Evolutionary conservation across 2,797 vertebrate genomes (phyloP).

Genomic region (Cryptoblepharus egeriae): DNA sequence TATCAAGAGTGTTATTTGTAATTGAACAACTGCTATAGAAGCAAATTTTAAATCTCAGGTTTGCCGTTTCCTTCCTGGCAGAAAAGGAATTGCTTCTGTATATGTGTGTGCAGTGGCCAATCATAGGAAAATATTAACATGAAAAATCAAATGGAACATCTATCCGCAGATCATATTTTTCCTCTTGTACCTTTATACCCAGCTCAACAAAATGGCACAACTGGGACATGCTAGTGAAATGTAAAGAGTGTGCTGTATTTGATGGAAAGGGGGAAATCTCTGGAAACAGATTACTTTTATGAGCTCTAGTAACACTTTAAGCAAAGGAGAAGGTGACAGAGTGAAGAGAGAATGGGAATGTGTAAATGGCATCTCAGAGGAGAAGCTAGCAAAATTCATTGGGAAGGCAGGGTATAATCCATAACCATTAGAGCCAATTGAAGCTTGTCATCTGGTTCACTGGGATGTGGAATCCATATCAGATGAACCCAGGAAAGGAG

Average conservation of each 20-base stretch:
- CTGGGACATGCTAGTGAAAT: slow-evolving; percentile 23
- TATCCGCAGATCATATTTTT: slow-evolving; percentile 17
- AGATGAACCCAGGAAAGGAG: neutral
- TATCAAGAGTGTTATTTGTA: slow-evolving; percentile 49
- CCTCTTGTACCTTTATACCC: slow-evolving; percentile 20
- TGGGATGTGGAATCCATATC: neutral
- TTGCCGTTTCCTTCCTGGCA: slow-evolving; percentile 33
- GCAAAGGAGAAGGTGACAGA: slow-evolving; percentile 31
- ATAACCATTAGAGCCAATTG: slow-evolving; percentile 12
- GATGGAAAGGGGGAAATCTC: slow-evolving; percentile 31
- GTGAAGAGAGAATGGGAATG: slow-evolving; percentile 16
- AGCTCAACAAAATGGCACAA: slow-evolving; percentile 35
- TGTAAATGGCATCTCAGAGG: slow-evolving; percentile 11
- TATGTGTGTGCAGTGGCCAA: slow-evolving; percentile 12
- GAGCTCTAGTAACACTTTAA: slow-evolving; percentile 36
- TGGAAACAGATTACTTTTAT: slow-evolving; percentile 32
- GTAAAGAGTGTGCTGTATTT: slow-evolving; percentile 21
- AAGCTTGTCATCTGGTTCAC: neutral
- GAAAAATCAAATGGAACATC: slow-evolving; percentile 36
- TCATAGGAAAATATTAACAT: slow-evolving; percentile 27
- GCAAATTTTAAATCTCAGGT: slow-evolving; percentile 32
- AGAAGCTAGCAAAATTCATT: slow-evolving; percentile 19
- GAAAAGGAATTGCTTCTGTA: slow-evolving; percentile 20
- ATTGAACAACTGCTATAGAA: slow-evolving; percentile 38
- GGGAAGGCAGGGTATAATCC: neutral